Evolutionary conservation across 2,113 vertebrate genomes (phyloP).

Genomic region (Cyrtonyx montezumae): DNA sequence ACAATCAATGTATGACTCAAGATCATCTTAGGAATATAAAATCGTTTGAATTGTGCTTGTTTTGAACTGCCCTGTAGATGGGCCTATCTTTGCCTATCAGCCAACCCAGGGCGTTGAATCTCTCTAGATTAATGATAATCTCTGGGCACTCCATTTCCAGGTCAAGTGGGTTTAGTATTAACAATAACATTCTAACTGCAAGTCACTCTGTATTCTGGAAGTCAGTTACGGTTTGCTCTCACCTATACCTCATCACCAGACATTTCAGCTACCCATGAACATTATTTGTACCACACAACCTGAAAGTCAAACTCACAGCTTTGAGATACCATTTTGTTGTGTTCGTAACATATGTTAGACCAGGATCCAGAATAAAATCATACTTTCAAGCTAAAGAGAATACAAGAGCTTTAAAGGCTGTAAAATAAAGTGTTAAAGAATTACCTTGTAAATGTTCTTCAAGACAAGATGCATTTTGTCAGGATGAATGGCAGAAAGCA

Average conservation of each 20-base stretch:
- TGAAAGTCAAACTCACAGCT: not conserved
- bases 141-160: not conserved
- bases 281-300: not conserved
- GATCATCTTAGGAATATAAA: not conserved
- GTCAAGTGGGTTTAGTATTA: not conserved
- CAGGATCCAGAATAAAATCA: not conserved
- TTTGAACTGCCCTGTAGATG: not conserved
- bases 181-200: not conserved
- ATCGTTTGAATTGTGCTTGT: not conserved
- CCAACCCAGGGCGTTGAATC: not conserved
- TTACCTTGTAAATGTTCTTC: constrained; percentile 88
- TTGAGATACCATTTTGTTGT: not conserved
- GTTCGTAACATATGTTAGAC: not conserved
- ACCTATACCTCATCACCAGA: not conserved
- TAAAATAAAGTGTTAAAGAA: not conserved
- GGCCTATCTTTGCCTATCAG: not conserved
- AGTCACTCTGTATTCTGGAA: not conserved
- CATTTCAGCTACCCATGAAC: not conserved
- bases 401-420: not conserved
- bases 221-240: not conserved
- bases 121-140: not conserved
- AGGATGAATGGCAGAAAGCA: constrained; percentile 94
- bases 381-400: not conserved
- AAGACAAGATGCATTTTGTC: constrained; percentile 91
- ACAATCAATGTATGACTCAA: not conserved